Conservation (phyloP, 2,113 vertebrate genomes). For the Acrocephalus kingi region DNA sequence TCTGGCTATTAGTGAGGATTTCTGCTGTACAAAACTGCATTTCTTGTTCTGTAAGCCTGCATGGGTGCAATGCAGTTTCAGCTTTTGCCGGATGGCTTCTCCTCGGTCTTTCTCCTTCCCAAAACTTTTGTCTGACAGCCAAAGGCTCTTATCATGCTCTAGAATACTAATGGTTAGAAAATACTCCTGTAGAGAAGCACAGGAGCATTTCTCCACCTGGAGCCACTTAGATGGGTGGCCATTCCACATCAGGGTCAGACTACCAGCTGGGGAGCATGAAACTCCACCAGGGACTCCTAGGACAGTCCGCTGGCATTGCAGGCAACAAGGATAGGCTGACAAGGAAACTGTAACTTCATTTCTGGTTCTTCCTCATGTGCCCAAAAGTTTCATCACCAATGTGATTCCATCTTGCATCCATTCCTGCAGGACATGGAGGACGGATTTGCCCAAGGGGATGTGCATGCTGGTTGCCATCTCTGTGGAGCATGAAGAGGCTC, state of each 20-base stretch:
- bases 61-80: not conserved
- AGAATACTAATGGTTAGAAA: not conserved
- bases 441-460: constrained; percentile 89
- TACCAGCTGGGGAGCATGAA: not conserved
- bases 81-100: not conserved
- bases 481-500: constrained; percentile 88
- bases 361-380: not conserved
- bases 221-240: not conserved
- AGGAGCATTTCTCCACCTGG: not conserved
- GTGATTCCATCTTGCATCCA: not conserved
- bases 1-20: not conserved
- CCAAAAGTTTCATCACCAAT: not conserved
- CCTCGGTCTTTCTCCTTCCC: not conserved
- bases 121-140: not conserved
- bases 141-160: not conserved
- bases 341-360: not conserved
- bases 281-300: not conserved
- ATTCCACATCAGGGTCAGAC: not conserved
- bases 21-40: not conserved
- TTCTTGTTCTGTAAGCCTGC: not conserved
- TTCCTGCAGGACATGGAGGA: constrained; percentile 89
- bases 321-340: not conserved
- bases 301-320: not conserved
- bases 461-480: constrained; percentile 90
- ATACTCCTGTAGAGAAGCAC: not conserved